phyloP scores from a whole-genome alignment of 2,888 invertebrate genomes.

The Eudasyphora cyanicolor region DNA sequence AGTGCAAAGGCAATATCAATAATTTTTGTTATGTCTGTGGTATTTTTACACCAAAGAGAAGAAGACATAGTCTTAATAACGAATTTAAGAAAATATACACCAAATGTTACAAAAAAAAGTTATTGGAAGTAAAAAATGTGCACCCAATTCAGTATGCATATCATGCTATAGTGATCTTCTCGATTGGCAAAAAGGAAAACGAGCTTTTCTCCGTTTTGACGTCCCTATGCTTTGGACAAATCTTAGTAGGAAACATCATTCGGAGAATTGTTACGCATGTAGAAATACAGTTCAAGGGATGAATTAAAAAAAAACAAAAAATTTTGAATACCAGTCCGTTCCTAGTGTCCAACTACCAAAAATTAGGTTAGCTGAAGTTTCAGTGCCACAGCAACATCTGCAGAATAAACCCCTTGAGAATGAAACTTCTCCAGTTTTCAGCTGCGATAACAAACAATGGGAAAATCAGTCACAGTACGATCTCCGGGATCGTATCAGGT shows the following conservation, averaged over 20 bases:
- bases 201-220: background rate
- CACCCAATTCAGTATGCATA: too few relatives aligned
- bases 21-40: background rate
- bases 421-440: too few relatives aligned
- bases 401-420: background rate
- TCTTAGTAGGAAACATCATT: background rate
- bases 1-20: background rate
- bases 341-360: background rate
- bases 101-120: background rate
- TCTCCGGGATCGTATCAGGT: too few relatives aligned
- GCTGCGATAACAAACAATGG: too few relatives aligned
- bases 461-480: too few relatives aligned
- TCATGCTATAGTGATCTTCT: too few relatives aligned
- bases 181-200: background rate
- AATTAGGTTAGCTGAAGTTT: background rate
- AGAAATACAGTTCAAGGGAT: background rate
- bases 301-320: background rate
- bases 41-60: background rate
- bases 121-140: too few relatives aligned
- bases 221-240: background rate
- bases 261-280: background rate
- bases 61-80: background rate
- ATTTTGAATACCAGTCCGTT: background rate
- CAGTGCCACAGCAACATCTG: background rate
- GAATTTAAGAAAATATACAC: background rate